Base-by-base conservation (phyloP, 1,140 invertebrate species). In the Latrodectus geometricus region DNA sequence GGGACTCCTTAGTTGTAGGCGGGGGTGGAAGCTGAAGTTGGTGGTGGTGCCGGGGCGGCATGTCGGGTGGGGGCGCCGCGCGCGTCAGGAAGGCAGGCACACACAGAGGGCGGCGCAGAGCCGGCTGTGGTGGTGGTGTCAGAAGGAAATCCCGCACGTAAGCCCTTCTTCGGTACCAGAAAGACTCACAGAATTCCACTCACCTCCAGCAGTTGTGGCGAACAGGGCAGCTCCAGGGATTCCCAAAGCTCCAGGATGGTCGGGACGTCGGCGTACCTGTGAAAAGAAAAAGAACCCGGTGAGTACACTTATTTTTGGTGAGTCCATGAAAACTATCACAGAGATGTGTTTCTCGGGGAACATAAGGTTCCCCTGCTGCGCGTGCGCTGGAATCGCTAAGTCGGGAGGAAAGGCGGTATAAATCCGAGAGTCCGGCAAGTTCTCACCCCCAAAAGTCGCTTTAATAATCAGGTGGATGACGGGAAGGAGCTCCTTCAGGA, bases 161-260 rank as follows among this genome's bases (percentile, higher is more conserved):
- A 61, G 54, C 54, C 54, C 54, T 11, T 61, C 54, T 61, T 8
- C 11, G 8, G 54, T 11, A 61, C 54, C 17, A 17, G 17, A 61
- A 61, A 61, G 11, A 61, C 17, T 14, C 54, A 61, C 35, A 49
- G 11, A n/a, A 49, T 52, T 8, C 11, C 54, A 74, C 76, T 87
- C 49, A 87, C 85, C 77, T 87, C 85, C 54, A 87, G 69, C 69
- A 87, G 48, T 23, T 52, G 76, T 52, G 69, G 76, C 77, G 85
- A 66, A 54, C 93, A 20, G 20, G 92, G 91, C 72, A 96, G 93
- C 21, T 94, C 94, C 49, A 94, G 93, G 74, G 92, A 91, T 89
- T 95, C 95, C 94, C 95, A 96, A 80, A 94, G 92, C 88, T 96
- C 95, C 21, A 94, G 91, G 50, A 96, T 92, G 35, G 91, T 90